Evolutionary conservation across 2,113 vertebrate genomes (phyloP).

Genomic region (Crotalus horridus): DNA sequence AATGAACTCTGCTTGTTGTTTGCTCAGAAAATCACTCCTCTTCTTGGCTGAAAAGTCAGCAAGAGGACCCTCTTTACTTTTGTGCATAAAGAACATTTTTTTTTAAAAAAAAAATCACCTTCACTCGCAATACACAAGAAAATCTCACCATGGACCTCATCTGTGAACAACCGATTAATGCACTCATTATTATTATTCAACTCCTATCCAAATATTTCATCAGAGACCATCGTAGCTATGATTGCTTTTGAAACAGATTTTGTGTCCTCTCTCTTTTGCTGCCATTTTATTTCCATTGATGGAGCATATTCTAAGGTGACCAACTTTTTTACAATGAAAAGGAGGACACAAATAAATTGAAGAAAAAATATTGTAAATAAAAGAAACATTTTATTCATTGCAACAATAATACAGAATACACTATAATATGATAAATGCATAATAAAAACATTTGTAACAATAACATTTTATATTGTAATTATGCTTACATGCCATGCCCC

Average conservation of each 20-base stretch:
- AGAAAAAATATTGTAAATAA: no score
- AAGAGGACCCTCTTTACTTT: background rate
- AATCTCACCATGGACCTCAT: background rate
- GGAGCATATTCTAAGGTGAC: background rate
- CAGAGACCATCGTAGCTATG: background rate
- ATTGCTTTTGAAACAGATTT: background rate
- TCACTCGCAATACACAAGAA: background rate
- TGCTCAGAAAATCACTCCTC: background rate
- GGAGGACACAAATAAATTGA: no score
- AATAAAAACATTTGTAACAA: no score
- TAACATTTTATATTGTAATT: no score
- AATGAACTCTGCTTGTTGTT: background rate
- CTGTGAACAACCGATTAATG: background rate
- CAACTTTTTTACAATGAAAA: no score
- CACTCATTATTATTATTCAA: background rate
- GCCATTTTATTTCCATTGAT: constrained; percentile 1
- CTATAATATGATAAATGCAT: no score
- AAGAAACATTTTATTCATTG: no score
- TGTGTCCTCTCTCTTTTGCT: background rate
- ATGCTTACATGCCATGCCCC: no score
- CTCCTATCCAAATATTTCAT: background rate
- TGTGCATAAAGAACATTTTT: background rate
- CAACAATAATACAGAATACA: no score
- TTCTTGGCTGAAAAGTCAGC: background rate
- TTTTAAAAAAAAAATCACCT: background rate